These are phyloP conservation scores for Myripristis murdjan DNA, from an alignment of 2,797 vertebrate genomes.

Conservation along the genomic window DNA sequence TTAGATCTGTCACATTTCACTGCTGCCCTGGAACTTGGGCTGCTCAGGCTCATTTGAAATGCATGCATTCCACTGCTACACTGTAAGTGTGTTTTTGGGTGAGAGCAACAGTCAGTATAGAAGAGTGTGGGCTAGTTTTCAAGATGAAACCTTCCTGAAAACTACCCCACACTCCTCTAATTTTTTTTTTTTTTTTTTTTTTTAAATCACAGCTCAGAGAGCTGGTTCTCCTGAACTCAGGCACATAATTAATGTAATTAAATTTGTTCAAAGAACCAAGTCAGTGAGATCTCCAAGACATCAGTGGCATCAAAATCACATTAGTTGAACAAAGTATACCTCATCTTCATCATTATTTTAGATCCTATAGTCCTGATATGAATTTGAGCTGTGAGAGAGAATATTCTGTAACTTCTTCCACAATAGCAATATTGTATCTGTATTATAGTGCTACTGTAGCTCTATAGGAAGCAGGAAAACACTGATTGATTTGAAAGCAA, in stretches of 20 bases:
- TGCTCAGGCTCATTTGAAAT: too few species aligned
- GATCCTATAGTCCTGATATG: conserved; percentile 59
- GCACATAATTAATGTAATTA: conserved; percentile 47
- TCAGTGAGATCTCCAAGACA: conserved; percentile 61
- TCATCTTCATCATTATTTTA: conserved; percentile 54
- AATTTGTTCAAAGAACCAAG: conserved; percentile 59
- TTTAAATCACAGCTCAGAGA: conserved; percentile 61
- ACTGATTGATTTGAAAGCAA: conserved; percentile 15
- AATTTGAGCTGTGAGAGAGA: conserved; percentile 31
- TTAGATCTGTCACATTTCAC: neutral
- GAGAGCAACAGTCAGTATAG: neutral
- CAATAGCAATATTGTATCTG: conserved; percentile 33
- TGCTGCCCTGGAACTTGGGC: neutral
- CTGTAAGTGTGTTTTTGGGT: neutral
- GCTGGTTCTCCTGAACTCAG: conserved; percentile 49
- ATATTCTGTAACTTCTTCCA: conserved; percentile 31
- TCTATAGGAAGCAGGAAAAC: conserved; percentile 1
- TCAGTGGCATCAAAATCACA: conserved; percentile 54
- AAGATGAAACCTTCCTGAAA: too few species aligned
- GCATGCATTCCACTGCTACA: too few species aligned
- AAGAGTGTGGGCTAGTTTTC: conserved; percentile 9
- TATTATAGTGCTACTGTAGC: conserved; percentile 21
- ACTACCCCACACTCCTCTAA: too few species aligned
- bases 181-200: conserved; percentile 38
- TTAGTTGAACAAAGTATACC: conserved; percentile 57